Conservation (phyloP, 2,888 invertebrate genomes). For the Rhimphoctona megacephalus region DNA sequence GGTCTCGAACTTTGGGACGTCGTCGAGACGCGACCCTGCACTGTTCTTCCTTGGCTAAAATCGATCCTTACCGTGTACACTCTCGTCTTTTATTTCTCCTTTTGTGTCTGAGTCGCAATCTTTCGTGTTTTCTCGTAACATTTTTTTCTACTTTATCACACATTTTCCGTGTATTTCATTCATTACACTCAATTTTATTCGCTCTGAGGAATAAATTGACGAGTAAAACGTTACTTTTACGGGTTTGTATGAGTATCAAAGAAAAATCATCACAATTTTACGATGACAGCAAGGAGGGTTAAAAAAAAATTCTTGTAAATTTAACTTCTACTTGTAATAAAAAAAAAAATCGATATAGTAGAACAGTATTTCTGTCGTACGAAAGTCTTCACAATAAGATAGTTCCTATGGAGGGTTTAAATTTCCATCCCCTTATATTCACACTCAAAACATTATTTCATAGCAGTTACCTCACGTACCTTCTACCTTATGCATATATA, state of each 20-base stretch:
- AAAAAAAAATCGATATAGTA: not conserved
- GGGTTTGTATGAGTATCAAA: not conserved
- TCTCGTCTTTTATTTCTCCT: slow-evolving; percentile 4
- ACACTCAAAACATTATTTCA: slow-evolving; percentile 13
- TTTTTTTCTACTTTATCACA: not conserved
- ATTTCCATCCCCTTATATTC: not conserved
- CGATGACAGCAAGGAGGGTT: not conserved
- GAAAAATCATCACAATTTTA: not conserved
- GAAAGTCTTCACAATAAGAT: not conserved
- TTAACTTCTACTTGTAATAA: not conserved
- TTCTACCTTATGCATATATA: slow-evolving; percentile 1
- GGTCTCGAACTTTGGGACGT: slow-evolving; percentile 74
- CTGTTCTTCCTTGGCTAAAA: slow-evolving; percentile 36
- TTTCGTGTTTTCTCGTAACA: slow-evolving; percentile 15
- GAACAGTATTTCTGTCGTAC: not conserved
- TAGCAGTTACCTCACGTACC: slow-evolving; percentile 3
- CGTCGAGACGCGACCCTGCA: slow-evolving; percentile 44
- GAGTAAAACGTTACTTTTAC: not conserved
- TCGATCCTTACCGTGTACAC: slow-evolving; percentile 34
- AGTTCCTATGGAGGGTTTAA: not conserved
- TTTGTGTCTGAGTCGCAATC: slow-evolving; percentile 18
- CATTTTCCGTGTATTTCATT: slow-evolving; percentile 37
- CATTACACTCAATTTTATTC: not conserved
- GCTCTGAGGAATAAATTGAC: not conserved
- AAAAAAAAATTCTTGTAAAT: not conserved